Percentiles rank a stretch among this genome's conserved stretches.
These are phyloP conservation scores for Hypocryptadius cinnamomeus DNA, from an alignment of 2,113 vertebrate genomes.

Conservation along the genomic window DNA sequence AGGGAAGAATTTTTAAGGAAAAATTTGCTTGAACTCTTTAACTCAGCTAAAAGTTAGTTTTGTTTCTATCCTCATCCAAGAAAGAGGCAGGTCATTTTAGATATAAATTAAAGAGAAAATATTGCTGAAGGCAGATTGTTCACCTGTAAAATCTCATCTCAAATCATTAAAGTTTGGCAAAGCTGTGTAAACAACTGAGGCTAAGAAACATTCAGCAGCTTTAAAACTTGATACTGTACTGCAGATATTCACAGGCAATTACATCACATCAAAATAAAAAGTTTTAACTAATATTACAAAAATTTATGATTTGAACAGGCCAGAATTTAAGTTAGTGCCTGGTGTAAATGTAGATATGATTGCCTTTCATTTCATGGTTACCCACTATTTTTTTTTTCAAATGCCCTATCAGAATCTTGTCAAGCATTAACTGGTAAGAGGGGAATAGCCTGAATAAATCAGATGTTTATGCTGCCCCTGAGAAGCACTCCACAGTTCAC, in stretches of 20 bases:
- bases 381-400: neutral
- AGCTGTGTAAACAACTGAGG: neutral
- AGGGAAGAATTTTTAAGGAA: neutral
- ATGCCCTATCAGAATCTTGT: neutral
- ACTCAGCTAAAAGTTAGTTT: neutral
- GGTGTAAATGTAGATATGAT: neutral
- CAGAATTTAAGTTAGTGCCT: neutral
- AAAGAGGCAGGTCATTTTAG: neutral
- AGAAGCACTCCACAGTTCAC: conserved; percentile 21
- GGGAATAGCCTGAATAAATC: neutral
- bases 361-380: neutral
- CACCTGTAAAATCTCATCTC: conserved; percentile 45
- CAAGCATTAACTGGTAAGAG: neutral
- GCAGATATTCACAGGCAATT: neutral
- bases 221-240: neutral
- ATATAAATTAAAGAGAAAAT: conserved; percentile 1
- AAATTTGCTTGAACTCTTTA: neutral
- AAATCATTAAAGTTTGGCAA: conserved; percentile 32
- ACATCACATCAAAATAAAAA: neutral
- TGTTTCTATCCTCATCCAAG: neutral
- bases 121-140: neutral
- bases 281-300: neutral
- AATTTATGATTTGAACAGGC: neutral
- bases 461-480: neutral
- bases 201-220: neutral